These are phyloP conservation scores for Sphaerophoria rueppellii DNA, from an alignment of 2,888 invertebrate genomes.

Conservation along the genomic window DNA sequence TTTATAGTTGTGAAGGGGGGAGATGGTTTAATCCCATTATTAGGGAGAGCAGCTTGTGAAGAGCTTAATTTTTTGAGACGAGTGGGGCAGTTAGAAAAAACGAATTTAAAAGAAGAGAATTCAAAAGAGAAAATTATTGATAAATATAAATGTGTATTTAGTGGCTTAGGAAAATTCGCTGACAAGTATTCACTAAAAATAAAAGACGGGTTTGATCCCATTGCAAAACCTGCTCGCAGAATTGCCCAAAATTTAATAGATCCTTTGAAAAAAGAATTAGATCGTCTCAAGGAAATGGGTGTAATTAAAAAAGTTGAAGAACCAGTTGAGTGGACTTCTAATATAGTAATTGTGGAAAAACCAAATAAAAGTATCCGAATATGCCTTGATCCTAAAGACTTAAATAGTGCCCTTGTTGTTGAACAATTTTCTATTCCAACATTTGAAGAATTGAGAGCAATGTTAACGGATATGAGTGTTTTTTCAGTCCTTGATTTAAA, in stretches of 20 bases:
- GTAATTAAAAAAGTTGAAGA: constrained; percentile 51
- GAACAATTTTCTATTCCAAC: constrained; percentile 8
- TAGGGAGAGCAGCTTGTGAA: constrained; percentile 39
- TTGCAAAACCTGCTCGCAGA: constrained; percentile 44
- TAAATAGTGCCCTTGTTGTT: constrained; percentile 27
- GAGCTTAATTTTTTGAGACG: constrained; percentile 33
- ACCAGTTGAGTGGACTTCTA: constrained; percentile 53
- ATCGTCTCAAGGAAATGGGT: constrained; percentile 43
- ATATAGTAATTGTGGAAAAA: constrained; percentile 54
- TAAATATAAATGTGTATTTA: constrained; percentile 24
- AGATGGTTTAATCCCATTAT: constrained; percentile 14
- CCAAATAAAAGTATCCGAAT: constrained; percentile 25
- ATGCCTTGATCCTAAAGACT: constrained; percentile 22
- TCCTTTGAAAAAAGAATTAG: constrained; percentile 42
- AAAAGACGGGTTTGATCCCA: constrained; percentile 11
- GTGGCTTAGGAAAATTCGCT: constrained; percentile 37
- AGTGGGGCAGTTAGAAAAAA: constrained; percentile 8
- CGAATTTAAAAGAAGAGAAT: background rate
- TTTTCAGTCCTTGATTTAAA: no score
- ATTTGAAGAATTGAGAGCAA: background rate
- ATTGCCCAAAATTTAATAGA: constrained; percentile 38
- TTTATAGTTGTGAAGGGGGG: constrained; percentile 13
- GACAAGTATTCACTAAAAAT: constrained; percentile 43
- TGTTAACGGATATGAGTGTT: background rate
- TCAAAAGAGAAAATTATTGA: constrained; percentile 11